A percentile compares a stretch with the other conserved stretches of the same genome.
These are phyloP conservation scores for Emydoidea blandingii DNA, from an alignment of 2,797 vertebrate genomes.

Conservation along the genomic window DNA sequence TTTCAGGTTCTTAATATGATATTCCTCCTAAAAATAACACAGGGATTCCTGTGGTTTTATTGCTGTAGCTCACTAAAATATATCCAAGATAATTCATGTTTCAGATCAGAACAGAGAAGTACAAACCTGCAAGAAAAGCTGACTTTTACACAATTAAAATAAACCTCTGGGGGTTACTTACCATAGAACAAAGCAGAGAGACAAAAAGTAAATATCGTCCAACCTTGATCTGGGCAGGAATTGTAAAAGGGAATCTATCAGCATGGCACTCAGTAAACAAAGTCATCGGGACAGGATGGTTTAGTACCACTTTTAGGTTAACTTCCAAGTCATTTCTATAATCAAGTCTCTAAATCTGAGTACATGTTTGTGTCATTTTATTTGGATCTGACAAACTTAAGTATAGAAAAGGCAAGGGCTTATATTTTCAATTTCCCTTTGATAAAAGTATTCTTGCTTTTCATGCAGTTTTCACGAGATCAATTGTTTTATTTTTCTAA, in stretches of 20 bases:
- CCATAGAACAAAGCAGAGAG: constrained; percentile 24
- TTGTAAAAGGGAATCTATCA: constrained; percentile 19
- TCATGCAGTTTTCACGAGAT: constrained; percentile 73
- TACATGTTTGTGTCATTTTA: constrained; percentile 63
- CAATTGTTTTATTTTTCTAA: constrained; percentile 75
- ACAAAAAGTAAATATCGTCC: constrained; percentile 25
- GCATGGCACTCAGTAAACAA: background rate
- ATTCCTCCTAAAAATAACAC: background rate
- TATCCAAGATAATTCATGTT: background rate
- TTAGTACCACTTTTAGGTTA: constrained; percentile 45
- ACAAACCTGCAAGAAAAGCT: background rate
- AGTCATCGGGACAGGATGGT: background rate
- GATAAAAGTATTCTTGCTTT: constrained; percentile 72
- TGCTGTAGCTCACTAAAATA: background rate
- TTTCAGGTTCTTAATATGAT: background rate
- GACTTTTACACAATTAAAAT: constrained; percentile 50
- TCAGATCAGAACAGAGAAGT: background rate
- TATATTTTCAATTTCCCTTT: constrained; percentile 69
- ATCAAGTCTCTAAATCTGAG: constrained; percentile 66
- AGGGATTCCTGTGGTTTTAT: background rate
- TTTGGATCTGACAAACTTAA: constrained; percentile 72
- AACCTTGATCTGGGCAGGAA: constrained; percentile 2
- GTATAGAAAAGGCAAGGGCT: constrained; percentile 66
- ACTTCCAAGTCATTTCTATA: constrained; percentile 71
- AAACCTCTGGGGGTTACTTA: background rate